Conservation (phyloP, 2,113 vertebrate genomes). For the Cyanoderma ruficeps region DNA sequence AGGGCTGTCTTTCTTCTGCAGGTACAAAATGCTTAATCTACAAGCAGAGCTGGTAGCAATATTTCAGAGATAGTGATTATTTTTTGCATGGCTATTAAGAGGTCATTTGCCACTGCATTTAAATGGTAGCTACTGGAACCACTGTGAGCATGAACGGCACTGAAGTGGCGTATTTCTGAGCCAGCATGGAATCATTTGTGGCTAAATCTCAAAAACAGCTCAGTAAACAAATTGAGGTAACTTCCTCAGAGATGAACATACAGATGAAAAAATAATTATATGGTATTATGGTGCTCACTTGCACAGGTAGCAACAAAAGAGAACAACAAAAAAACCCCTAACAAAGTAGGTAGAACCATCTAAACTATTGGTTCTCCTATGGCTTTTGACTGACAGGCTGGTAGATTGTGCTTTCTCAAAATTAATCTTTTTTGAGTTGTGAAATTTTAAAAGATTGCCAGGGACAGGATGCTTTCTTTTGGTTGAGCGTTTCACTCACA, state of each 20-base stretch:
- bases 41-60: background rate
- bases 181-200: background rate
- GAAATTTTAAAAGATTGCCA: background rate
- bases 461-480: background rate
- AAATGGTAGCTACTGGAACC: background rate
- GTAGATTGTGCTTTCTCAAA: background rate
- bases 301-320: background rate
- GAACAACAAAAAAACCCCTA: background rate
- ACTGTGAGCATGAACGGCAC: rapidly evolving
- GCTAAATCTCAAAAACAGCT: background rate
- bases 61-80: background rate
- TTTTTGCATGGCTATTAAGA: background rate
- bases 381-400: background rate
- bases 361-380: background rate
- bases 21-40: background rate
- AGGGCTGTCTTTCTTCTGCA: background rate
- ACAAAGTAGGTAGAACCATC: background rate
- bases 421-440: background rate
- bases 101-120: background rate
- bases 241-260: background rate
- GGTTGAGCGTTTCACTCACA: background rate
- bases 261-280: background rate
- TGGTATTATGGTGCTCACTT: background rate
- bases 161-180: background rate
- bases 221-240: background rate